phyloP scores from a whole-genome alignment of 2,797 vertebrate genomes.

The Erethizon dorsatum region DNA sequence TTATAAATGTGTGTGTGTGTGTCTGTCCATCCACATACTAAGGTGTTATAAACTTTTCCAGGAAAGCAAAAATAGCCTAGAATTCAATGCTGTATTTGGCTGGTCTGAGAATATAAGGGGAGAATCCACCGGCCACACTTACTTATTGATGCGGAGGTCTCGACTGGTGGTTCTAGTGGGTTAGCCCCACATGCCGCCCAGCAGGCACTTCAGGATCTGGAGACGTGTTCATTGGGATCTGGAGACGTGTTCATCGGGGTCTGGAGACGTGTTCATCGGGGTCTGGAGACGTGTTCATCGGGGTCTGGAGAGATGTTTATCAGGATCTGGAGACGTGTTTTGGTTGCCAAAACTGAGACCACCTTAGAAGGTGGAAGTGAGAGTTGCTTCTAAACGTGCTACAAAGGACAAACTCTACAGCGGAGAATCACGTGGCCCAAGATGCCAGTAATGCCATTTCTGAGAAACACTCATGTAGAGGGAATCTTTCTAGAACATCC shows the following conservation, averaged over 20 bases:
- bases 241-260: too few species aligned
- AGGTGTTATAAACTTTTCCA: constrained; percentile 49
- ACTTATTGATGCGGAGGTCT: background rate
- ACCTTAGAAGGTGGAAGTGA: background rate
- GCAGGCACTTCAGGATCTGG: background rate
- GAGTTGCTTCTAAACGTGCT: background rate
- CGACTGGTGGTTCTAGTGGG: background rate
- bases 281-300: too few species aligned
- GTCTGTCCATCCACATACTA: background rate
- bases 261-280: too few species aligned
- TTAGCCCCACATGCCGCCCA: background rate
- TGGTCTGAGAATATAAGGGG: background rate
- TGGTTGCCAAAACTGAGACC: background rate
- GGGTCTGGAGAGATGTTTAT: too few species aligned
- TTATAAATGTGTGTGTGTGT: constrained; percentile 42
- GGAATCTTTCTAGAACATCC: background rate
- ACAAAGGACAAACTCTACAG: background rate
- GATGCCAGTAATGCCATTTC: background rate
- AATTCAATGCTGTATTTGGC: constrained; percentile 56
- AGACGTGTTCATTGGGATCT: background rate
- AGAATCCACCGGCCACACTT: background rate
- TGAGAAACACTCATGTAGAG: constrained; percentile 27
- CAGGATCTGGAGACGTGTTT: constrained; percentile 21
- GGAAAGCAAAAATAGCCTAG: constrained; percentile 60
- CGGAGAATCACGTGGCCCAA: background rate